Percentiles rank a stretch among this genome's conserved stretches.
Conservation (phyloP, 2,797 vertebrate species). For the Echiichthys vipera region DNA sequence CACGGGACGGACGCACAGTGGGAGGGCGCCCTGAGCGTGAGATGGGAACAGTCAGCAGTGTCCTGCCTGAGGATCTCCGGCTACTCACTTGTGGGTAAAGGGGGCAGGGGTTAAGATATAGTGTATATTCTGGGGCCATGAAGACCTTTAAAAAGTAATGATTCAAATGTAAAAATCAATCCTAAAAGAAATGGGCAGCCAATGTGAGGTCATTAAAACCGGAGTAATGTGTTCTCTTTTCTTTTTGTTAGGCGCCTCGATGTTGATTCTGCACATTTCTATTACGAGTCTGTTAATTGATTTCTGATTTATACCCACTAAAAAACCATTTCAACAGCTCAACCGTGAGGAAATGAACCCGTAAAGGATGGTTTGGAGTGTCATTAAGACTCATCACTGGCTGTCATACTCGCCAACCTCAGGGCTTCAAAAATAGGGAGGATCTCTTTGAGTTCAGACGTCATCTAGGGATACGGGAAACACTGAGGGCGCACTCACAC, state of each 20-base stretch:
- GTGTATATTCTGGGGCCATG: background rate
- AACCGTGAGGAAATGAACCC: background rate
- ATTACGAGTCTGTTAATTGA: background rate
- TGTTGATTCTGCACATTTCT: background rate
- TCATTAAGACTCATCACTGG: background rate
- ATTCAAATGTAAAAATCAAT: background rate
- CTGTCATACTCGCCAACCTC: no score
- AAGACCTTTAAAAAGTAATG: background rate
- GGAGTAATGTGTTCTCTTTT: background rate
- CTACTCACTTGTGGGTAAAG: background rate
- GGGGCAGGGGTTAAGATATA: no score
- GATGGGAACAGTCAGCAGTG: background rate
- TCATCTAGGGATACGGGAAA: no score
- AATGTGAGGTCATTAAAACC: background rate
- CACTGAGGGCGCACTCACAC: no score
- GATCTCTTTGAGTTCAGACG: no score
- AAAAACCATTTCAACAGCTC: background rate
- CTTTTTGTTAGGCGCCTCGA: background rate
- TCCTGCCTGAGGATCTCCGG: slow-evolving; percentile 11
- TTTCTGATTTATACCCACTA: background rate
- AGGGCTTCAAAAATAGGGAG: no score
- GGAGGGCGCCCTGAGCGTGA: no score
- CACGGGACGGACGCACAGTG: no score
- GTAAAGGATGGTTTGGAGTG: background rate
- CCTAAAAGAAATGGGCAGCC: background rate